Evolutionary conservation across 2,888 invertebrate species (phyloP), one percentile per base, ranked within the genome.

Genomic region (Archaeoteleia sp.): DNA sequence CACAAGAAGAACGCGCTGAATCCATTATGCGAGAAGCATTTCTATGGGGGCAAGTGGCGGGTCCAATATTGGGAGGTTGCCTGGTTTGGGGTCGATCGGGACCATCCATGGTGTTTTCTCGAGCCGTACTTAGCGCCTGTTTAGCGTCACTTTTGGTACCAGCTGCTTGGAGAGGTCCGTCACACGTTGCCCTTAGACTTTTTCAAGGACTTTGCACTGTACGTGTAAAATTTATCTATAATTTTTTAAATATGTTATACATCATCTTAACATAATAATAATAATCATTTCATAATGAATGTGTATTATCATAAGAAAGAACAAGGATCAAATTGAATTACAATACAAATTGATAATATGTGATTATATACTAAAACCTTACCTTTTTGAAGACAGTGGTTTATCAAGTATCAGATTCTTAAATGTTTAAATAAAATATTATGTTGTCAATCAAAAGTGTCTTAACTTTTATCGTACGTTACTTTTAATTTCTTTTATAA

Each of bases 131-230:
- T n/a, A 87, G 88, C 9, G 87, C 88, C n/a, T 88, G 88, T 45
- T 80, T 87, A 15, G 86, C 87, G 1, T 87, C 88, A 0, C 80
- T 88, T 2, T 81, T 89, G 78, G 88, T 88, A 1, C 89, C 89
- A 14, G 88, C 88, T 0, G 87, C 88, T 3, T 89, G 89, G 89
- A 81, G 88, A 68, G 87, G 88, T n/a, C 87, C 88, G 1, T 88
- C 87, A 39, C 89, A 89, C 69, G 88, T 88, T 1, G 86, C 87
- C 1, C 86, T 89, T 25, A 83, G 89, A 46, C 85, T 89, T 30
- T 80, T 88, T 46, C 89, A 89, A 78, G 89, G 89, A 68, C 81
- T 88, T 63, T 88, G 88, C 74, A 88, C 88, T 80, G 88, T 88
- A 81, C 84, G 80, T 68, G 39, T 20, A 43, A 12, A 42, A 2